These are phyloP conservation scores for Gastrophryne carolinensis DNA, from an alignment of 2,797 vertebrate species.

Conservation along the genomic window DNA sequence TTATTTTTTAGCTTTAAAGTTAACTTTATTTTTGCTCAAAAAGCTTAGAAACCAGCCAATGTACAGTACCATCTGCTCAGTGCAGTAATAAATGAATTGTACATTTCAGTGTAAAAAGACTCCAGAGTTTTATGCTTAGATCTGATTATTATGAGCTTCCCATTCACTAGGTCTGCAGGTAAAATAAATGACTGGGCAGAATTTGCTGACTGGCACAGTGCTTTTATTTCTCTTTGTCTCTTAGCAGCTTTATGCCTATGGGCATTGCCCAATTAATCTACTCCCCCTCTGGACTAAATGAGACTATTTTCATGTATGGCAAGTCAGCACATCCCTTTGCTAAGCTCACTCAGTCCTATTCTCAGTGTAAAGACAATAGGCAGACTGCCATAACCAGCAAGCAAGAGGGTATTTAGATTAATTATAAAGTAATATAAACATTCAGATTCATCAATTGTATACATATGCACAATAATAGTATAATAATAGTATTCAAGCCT, in stretches of 20 bases:
- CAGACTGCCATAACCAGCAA: not conserved
- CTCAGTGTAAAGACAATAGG: not conserved
- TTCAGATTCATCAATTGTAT: too few species aligned
- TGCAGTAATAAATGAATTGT: not conserved
- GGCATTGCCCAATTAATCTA: conserved; percentile 5
- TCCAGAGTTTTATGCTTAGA: not conserved
- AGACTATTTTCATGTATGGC: conserved; percentile 16
- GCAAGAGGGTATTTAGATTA: too few species aligned
- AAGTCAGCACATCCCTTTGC: conserved; percentile 6
- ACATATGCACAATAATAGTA: too few species aligned
- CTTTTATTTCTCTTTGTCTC: not conserved
- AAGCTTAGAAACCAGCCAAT: too few species aligned
- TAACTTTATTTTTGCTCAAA: too few species aligned
- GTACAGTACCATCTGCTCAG: too few species aligned
- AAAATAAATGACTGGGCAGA: not conserved
- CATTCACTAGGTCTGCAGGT: not conserved
- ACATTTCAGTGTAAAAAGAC: not conserved
- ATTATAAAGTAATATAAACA: too few species aligned
- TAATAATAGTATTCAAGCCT: too few species aligned
- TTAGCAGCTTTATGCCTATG: conserved; percentile 4
- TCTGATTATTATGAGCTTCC: not conserved
- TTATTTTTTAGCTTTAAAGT: too few species aligned
- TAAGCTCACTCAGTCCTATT: not conserved
- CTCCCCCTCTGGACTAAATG: conserved; percentile 18
- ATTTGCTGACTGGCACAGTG: conserved; percentile 4